phyloP scores from a whole-genome alignment of 2,797 vertebrate genomes.

The Manis crassicaudata region DNA sequence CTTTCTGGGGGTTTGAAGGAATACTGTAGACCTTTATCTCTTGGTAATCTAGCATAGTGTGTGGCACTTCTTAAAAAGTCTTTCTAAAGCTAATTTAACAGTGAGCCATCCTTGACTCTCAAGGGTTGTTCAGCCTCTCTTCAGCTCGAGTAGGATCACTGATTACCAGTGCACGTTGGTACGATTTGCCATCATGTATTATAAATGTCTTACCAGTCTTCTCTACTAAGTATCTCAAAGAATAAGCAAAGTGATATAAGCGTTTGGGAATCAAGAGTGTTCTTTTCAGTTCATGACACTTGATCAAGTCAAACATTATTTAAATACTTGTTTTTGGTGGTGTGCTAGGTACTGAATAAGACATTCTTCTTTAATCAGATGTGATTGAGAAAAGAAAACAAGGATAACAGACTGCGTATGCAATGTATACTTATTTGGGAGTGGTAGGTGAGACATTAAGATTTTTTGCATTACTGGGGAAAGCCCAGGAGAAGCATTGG shows the following conservation, averaged over 20 bases:
- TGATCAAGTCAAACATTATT: background rate
- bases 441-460: background rate
- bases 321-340: background rate
- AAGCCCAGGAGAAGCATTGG: background rate
- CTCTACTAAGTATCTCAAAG: background rate
- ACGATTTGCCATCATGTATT: fast-evolving
- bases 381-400: slow-evolving; percentile 31
- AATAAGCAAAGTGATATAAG: background rate
- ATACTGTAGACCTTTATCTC: background rate
- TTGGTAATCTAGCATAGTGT: background rate
- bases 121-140: background rate
- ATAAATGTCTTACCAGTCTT: background rate
- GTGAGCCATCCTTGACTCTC: background rate
- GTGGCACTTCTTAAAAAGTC: background rate
- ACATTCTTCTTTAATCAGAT: slow-evolving; percentile 47
- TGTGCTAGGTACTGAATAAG: background rate
- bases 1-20: slow-evolving; percentile 50
- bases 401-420: background rate
- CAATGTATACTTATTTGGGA: background rate
- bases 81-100: background rate
- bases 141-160: background rate
- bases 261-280: slow-evolving; percentile 39
- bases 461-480: background rate
- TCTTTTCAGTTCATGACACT: background rate
- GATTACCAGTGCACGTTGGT: fast-evolving